These are phyloP conservation scores for Lepidurus arcticus DNA, from an alignment of 1,140 invertebrate species.

Conservation along the genomic window DNA sequence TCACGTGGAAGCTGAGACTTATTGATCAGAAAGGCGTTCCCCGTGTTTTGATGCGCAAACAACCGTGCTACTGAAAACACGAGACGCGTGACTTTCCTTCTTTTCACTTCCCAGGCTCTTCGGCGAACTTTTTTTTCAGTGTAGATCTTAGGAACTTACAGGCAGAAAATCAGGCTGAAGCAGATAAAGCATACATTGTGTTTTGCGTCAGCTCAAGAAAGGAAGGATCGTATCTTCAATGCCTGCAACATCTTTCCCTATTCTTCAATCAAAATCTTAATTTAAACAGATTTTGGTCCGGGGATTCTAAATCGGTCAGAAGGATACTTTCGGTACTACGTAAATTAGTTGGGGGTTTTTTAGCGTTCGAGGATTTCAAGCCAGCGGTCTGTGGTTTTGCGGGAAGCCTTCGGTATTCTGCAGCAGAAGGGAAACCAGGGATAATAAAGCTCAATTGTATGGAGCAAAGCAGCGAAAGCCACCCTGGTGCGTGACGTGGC, in stretches of 20 bases:
- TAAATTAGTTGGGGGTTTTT: background rate
- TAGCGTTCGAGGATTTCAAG: background rate
- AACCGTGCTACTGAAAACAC: slow-evolving; percentile 7
- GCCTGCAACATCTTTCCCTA: too few relatives aligned
- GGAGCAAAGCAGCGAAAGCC: background rate
- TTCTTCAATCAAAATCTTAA: too few relatives aligned
- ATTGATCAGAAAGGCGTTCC: slow-evolving; percentile 21
- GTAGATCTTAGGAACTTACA: too few relatives aligned
- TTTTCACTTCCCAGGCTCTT: background rate
- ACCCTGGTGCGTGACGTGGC: slow-evolving; percentile 1
- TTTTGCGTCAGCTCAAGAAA: too few relatives aligned
- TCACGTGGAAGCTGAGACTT: slow-evolving; percentile 14
- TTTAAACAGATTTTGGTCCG: too few relatives aligned
- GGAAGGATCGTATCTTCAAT: too few relatives aligned
- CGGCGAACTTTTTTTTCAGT: background rate
- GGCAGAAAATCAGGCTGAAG: too few relatives aligned
- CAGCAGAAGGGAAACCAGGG: background rate
- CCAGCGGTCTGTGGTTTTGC: background rate
- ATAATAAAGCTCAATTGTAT: background rate
- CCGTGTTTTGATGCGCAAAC: slow-evolving; percentile 21
- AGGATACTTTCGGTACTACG: too few relatives aligned
- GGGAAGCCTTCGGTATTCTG: background rate
- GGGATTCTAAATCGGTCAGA: too few relatives aligned
- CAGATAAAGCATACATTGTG: too few relatives aligned
- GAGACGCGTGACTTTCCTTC: slow-evolving; percentile 21